Conservation (phyloP, 2,113 vertebrate species). For the Gadus macrocephalus region DNA sequence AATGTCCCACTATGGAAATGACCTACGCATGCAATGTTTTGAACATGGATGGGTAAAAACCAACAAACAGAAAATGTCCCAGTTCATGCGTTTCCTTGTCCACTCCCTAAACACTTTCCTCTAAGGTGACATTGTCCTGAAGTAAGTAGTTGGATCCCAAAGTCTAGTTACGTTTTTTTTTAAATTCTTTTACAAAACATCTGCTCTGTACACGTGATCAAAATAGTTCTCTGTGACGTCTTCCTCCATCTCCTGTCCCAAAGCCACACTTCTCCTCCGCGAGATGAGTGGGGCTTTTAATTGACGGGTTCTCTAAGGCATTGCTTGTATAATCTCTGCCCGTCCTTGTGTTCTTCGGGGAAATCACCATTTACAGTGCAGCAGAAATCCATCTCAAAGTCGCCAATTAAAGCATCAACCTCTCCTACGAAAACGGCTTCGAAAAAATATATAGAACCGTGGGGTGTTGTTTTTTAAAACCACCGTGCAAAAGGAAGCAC, state of each 20-base stretch:
- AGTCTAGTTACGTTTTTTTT: constrained; percentile 3
- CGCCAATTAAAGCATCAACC: constrained; percentile 41
- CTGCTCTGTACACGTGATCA: constrained; percentile 36
- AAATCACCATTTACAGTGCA: constrained; percentile 69
- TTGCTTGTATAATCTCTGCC: constrained; percentile 68
- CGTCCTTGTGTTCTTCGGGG: constrained; percentile 71
- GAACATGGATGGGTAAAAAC: constrained; percentile 34
- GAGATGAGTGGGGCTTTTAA: constrained; percentile 61
- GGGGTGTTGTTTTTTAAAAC: constrained; percentile 28
- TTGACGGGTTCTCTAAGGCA: constrained; percentile 73
- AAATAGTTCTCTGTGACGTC: constrained; percentile 27
- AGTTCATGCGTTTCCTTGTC: constrained; percentile 32
- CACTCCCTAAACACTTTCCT: constrained; percentile 34
- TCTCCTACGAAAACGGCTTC: constrained; percentile 53
- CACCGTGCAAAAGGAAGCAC: constrained; percentile 40
- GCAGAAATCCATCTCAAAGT: constrained; percentile 56
- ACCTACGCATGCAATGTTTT: constrained; percentile 54
- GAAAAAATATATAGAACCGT: constrained; percentile 10
- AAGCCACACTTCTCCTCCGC: constrained; percentile 53
- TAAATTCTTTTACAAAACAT: neutral
- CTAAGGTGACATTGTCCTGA: constrained; percentile 23
- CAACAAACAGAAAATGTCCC: constrained; percentile 40
- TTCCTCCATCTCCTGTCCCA: constrained; percentile 21
- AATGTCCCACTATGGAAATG: constrained; percentile 51
- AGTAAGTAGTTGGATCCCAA: constrained; percentile 36